These are phyloP conservation scores for Flabesymbios commensalis DNA, from an alignment of 2,888 invertebrate species.

Conservation along the genomic window DNA sequence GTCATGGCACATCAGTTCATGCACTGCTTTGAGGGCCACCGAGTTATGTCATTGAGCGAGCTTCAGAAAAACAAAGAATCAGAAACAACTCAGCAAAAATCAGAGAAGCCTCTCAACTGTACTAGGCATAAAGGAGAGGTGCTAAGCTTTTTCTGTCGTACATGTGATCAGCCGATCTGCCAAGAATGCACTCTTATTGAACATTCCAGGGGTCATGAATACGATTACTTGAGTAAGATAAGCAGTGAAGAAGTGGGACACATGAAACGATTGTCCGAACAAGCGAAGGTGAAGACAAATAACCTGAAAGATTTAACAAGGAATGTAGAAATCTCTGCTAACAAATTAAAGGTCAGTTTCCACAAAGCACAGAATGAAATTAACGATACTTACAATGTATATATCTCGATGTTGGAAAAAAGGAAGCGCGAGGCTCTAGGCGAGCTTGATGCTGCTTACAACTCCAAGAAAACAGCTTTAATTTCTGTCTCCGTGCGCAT, in stretches of 20 bases:
- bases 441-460: conserved; percentile 91
- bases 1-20: conserved; percentile 98
- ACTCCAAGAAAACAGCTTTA: conserved; percentile 74
- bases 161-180: conserved; percentile 90
- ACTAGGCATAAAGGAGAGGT: conserved; percentile 87
- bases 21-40: conserved; percentile 96
- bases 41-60: conserved; percentile 72
- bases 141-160: conserved; percentile 90
- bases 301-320: conserved; percentile 85
- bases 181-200: conserved; percentile 91
- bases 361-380: conserved; percentile 68
- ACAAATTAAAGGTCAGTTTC: conserved; percentile 61
- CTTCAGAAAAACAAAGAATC: conserved; percentile 65
- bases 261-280: conserved; percentile 76
- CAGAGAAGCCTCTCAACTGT: conserved; percentile 70
- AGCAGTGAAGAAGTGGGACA: conserved; percentile 73
- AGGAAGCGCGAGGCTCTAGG: conserved; percentile 90
- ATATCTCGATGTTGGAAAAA: conserved; percentile 93
- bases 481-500: conserved; percentile 88
- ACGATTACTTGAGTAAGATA: conserved; percentile 44
- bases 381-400: conserved; percentile 94
- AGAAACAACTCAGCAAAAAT: conserved; percentile 63
- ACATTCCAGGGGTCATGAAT: conserved; percentile 53
- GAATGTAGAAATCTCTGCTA: conserved; percentile 78
- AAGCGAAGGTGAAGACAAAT: conserved; percentile 84